Conservation (phyloP, 2,113 vertebrate genomes). For the Delphinus delphis region DNA sequence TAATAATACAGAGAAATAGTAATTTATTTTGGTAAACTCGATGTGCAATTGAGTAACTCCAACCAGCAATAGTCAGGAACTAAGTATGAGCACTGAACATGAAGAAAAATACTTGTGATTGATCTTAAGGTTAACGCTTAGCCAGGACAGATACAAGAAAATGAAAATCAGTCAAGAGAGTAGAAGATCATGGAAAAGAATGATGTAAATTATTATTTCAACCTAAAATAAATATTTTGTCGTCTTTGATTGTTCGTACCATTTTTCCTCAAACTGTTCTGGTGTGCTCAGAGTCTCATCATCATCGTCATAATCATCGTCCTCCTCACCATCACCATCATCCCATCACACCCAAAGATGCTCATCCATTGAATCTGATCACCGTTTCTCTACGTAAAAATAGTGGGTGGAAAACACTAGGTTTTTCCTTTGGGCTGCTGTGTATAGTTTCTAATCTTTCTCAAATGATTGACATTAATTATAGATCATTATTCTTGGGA, state of each 20-base stretch:
- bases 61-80: background rate
- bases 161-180: background rate
- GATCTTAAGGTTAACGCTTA: background rate
- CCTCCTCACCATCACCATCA: background rate
- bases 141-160: background rate
- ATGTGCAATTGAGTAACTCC: background rate
- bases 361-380: background rate
- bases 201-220: background rate
- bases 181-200: background rate
- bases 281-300: background rate
- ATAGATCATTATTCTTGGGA: background rate
- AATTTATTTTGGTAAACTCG: background rate
- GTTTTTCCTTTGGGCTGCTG: background rate
- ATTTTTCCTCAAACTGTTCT: background rate
- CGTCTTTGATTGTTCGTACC: background rate
- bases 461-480: constrained; percentile 51
- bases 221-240: background rate
- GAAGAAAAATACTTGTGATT: background rate
- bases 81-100: background rate
- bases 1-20: no score
- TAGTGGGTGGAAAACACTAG: background rate
- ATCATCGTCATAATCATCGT: no score
- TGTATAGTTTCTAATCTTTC: constrained; percentile 7
- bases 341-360: background rate
- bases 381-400: background rate